Evolutionary conservation across 2,113 vertebrate species (phyloP).

Genomic region (Poicephalus meyeri): DNA sequence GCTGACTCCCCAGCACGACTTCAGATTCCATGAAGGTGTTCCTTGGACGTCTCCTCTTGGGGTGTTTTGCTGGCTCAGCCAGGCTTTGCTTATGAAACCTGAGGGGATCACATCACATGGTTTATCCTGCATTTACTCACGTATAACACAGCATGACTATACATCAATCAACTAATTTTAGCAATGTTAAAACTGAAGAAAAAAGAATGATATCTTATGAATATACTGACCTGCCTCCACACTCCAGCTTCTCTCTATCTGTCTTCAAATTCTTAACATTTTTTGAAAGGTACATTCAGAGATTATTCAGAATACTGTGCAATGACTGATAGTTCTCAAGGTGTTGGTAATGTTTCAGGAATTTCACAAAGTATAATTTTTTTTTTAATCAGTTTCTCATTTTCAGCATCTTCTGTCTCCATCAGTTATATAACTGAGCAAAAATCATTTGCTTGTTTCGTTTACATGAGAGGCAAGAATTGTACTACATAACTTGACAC

Average conservation of each 20-base stretch:
- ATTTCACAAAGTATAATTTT: not conserved
- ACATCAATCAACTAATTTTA: slow-evolving; percentile 70
- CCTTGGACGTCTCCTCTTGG: slow-evolving; percentile 5
- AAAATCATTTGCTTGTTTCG: not conserved
- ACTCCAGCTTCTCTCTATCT: not conserved
- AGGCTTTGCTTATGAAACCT: slow-evolving; percentile 55
- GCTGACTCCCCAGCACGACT: not conserved
- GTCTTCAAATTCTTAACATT: not conserved
- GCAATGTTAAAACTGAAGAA: slow-evolving; percentile 54
- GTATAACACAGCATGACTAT: slow-evolving; percentile 63
- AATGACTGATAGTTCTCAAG: not conserved
- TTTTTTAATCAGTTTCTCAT: not conserved
- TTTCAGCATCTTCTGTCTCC: not conserved
- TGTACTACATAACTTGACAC: not conserved
- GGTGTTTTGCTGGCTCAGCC: slow-evolving; percentile 48
- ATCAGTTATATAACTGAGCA: not conserved
- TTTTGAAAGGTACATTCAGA: not conserved
- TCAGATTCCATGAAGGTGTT: slow-evolving; percentile 36
- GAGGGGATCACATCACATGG: slow-evolving; percentile 62
- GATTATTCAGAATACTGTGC: not conserved
- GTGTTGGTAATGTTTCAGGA: not conserved
- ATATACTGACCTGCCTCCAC: not conserved
- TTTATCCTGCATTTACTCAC: slow-evolving; percentile 62
- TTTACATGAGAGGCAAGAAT: not conserved
- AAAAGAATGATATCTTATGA: slow-evolving; percentile 47